Conservation (phyloP, 2,888 invertebrate genomes). For the Drosophila phalerata region DNA sequence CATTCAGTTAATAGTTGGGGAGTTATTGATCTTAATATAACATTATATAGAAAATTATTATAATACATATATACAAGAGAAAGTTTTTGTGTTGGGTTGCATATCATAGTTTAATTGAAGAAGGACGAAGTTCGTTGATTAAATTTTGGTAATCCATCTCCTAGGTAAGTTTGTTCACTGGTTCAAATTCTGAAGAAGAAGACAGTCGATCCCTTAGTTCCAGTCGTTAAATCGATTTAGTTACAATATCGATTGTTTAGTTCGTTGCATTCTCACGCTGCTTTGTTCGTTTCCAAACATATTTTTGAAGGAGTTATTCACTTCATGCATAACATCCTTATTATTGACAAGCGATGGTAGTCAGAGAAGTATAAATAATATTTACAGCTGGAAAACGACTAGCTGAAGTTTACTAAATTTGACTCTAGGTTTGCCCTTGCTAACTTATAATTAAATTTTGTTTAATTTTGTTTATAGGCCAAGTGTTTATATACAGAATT, state of each 20-base stretch:
- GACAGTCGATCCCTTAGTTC: background rate
- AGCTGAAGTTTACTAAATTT: background rate
- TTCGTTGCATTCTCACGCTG: background rate
- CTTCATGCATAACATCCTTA: background rate
- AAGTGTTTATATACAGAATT: slow-evolving; percentile 22
- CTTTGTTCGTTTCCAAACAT: background rate
- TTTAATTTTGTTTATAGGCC: slow-evolving; percentile 15
- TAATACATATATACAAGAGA: background rate
- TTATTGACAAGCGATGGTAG: background rate
- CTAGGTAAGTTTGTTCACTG: background rate
- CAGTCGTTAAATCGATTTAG: background rate
- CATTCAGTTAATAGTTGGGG: slow-evolving; percentile 2
- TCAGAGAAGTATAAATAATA: background rate
- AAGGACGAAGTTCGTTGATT: background rate
- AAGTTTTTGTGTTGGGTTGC: background rate
- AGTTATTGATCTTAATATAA: slow-evolving; percentile 1
- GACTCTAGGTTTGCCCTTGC: background rate
- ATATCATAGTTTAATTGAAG: background rate
- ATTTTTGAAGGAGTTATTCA: background rate
- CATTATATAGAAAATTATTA: no score
- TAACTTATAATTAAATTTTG: background rate
- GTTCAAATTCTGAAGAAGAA: background rate
- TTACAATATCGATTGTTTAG: background rate
- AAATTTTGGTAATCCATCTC: background rate
- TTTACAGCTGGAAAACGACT: background rate